phyloP scores from a whole-genome alignment of 2,888 invertebrate species.

The Dynastes maya region DNA sequence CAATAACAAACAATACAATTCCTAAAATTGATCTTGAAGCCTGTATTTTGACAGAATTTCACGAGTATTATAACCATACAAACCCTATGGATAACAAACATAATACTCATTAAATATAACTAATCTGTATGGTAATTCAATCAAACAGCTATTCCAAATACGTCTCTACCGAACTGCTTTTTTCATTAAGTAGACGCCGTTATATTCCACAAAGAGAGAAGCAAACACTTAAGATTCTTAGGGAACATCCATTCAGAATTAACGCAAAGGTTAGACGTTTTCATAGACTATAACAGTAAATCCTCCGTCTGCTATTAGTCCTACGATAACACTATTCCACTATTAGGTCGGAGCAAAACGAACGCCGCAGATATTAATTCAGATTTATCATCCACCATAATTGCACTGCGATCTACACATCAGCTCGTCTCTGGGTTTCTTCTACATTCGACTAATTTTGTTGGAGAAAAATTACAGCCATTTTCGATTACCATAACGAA shows the following conservation, averaged over 20 bases:
- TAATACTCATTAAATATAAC: too few species aligned
- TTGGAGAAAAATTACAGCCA: background rate
- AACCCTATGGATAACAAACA: too few species aligned
- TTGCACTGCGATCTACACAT: constrained; percentile 7
- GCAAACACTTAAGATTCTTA: background rate
- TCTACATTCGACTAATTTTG: constrained; percentile 9
- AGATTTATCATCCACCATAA: constrained; percentile 30
- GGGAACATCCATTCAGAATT: constrained; percentile 27
- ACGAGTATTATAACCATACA: too few species aligned
- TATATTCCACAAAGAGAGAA: background rate
- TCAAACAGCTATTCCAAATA: too few species aligned
- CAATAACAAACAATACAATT: too few species aligned
- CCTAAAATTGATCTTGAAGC: too few species aligned
- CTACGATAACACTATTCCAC: constrained; percentile 15
- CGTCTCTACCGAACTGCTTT: too few species aligned
- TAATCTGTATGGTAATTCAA: too few species aligned
- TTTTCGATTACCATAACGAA: constrained; percentile 17
- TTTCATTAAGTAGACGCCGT: too few species aligned
- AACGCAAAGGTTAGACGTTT: constrained; percentile 21
- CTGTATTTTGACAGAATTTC: too few species aligned
- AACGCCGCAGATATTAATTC: constrained; percentile 27
- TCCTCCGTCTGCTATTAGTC: constrained; percentile 21
- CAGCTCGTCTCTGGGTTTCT: background rate
- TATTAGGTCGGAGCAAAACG: constrained; percentile 3
- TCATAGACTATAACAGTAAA: constrained; percentile 31